Evolutionary conservation across 2,888 invertebrate species (phyloP).

Genomic region (Coelopa pilipes): DNA sequence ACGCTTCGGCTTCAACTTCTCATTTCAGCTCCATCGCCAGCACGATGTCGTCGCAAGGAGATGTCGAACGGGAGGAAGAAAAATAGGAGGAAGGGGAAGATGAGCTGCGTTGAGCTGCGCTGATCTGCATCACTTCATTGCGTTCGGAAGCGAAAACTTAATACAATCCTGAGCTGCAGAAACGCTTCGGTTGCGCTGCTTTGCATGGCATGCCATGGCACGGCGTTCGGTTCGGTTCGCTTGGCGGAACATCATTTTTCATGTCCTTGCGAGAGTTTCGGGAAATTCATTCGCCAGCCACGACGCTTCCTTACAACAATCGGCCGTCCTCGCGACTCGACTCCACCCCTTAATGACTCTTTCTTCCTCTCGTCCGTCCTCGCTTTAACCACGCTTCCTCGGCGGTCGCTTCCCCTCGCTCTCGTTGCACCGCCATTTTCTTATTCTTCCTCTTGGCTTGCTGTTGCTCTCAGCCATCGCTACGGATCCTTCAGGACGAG

Average conservation of each 20-base stretch:
- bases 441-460: too few species aligned
- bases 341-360: too few species aligned
- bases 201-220: neutral
- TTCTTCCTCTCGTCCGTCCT: neutral
- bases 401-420: neutral
- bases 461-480: too few species aligned
- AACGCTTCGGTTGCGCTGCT: neutral
- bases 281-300: neutral
- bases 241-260: constrained; percentile 20
- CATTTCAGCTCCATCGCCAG: too few species aligned
- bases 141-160: neutral
- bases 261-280: constrained; percentile 4
- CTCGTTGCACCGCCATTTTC: too few species aligned
- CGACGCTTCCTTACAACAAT: too few species aligned
- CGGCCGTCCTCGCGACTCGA: too few species aligned
- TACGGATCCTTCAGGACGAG: too few species aligned
- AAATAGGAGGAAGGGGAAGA: neutral
- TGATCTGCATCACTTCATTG: neutral
- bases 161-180: constrained; percentile 1
- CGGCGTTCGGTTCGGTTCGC: neutral
- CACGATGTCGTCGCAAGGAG: too few species aligned
- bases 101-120: too few species aligned
- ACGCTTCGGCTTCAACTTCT: too few species aligned
- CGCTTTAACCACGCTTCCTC: neutral
- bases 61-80: too few species aligned